Percentiles rank a stretch among this genome's conserved stretches.
phyloP scores from a whole-genome alignment of 2,797 vertebrate genomes.

The Chelidonichthys spinosus region DNA sequence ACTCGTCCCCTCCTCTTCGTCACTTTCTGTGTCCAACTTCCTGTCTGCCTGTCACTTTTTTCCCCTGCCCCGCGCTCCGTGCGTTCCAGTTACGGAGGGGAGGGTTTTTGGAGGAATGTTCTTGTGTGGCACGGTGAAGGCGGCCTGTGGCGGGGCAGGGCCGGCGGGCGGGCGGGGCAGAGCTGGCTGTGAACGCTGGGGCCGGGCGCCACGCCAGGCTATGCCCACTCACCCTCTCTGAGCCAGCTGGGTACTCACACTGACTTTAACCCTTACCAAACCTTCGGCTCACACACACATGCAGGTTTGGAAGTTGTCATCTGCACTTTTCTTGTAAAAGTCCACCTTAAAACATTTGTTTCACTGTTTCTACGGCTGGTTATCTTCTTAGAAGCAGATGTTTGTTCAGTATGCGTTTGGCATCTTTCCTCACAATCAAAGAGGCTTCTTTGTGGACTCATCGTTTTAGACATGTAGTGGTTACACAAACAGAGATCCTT shows the following conservation, averaged over 20 bases:
- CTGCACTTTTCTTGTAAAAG: conserved; percentile 1
- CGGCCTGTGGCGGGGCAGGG: conserved; percentile 37
- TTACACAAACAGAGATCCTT: conserved; percentile 30
- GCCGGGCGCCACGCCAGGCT: conserved; percentile 65
- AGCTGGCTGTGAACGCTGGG: conserved; percentile 57
- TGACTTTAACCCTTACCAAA: conserved; percentile 65
- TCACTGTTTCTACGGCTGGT: background rate
- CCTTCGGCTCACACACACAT: conserved; percentile 15
- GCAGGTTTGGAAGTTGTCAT: conserved; percentile 14
- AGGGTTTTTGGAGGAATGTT: conserved; percentile 58
- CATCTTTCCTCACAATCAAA: conserved; percentile 6
- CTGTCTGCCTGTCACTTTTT: conserved; percentile 38
- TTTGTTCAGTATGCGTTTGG: conserved; percentile 6
- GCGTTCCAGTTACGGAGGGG: conserved; percentile 45
- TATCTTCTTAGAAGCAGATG: background rate
- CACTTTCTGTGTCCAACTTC: conserved; percentile 21
- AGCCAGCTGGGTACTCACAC: conserved; percentile 68
- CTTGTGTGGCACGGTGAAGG: conserved; percentile 63
- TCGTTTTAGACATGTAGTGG: conserved; percentile 35
- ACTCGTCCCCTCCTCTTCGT: background rate
- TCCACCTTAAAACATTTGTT: background rate
- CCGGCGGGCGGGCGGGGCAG: conserved; percentile 37
- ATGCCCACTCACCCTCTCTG: conserved; percentile 66
- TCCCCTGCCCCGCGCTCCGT: background rate
- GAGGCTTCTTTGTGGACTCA: conserved; percentile 31